Evolutionary conservation across 2,888 invertebrate species (phyloP), one percentile per base, ranked within the genome.

Genomic region (Cinara cedri): DNA sequence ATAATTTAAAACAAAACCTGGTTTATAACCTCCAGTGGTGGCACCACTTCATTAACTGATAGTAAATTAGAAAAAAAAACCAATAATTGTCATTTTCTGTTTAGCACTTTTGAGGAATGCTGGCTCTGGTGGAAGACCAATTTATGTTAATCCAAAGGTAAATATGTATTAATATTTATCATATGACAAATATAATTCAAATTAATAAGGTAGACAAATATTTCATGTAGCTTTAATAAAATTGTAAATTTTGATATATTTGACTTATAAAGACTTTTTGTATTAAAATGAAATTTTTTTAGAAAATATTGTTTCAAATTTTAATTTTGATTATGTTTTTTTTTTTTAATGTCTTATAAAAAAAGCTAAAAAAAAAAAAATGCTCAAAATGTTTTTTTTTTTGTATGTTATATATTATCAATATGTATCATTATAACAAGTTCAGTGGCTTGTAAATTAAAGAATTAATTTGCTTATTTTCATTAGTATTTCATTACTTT

Each of bases 141-240:
- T 78, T 51, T 68, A 78, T 60, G 78, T 78, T 51, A 78, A 78
- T 62, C 78, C 78, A 34, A 78, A 78, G 68, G 78, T 78, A 78
- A 46, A 42, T 63, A 46, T 1, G 51, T 63, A 46, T 46, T 13
- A 46, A 13, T 13, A 46, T 46, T 8, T 13, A 62, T 62, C 34
- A 19, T 2, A n/a, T 11, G n/a, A 34, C 46, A 46, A 13, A 34
- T 34, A 46, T 62, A n/a, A n/a, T 3, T 62, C 9, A 42, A 62
- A 62, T 16, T 62, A 0, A 34, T 26, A 62, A 34, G 3, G 26
- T 16, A 42, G 4, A 42, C n/a, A 6, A 19, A 42, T 19, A 62
- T 62, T 42, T 62, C 3, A 10, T n/a, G 26, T n/a, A 62, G n/a
- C 34, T 1, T 34, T 19, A n/a, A 42, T 34, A n/a, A 46, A 34